These are phyloP conservation scores for Dasyurus viverrinus DNA, from an alignment of 2,113 vertebrate species.

Conservation along the genomic window DNA sequence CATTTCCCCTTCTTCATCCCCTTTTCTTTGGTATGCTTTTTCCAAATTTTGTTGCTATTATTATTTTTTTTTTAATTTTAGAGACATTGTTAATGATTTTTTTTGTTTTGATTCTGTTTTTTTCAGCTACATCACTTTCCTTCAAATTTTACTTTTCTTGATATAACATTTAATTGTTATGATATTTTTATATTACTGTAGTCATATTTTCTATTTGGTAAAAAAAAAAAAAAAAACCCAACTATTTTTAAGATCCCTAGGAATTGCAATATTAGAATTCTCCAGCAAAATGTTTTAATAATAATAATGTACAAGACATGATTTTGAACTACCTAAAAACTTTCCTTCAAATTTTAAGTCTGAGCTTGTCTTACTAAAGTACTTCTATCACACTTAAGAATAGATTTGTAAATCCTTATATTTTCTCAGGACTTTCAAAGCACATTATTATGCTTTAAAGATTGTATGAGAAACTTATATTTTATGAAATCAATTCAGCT, in stretches of 20 bases:
- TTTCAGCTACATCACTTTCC: neutral
- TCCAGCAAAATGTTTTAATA: conserved; percentile 32
- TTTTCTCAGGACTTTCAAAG: neutral
- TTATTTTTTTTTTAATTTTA: neutral
- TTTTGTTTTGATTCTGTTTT: neutral
- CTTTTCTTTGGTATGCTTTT: neutral
- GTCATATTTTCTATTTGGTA: conserved; percentile 21
- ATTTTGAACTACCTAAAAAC: neutral
- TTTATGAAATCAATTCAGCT: neutral
- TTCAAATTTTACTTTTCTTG: neutral
- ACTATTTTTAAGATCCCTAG: neutral
- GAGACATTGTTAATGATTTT: neutral
- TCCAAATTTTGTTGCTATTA: neutral
- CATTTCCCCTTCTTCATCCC: neutral
- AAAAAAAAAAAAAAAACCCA: conserved; percentile 41
- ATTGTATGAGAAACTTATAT: neutral
- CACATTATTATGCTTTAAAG: neutral
- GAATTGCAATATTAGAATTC: conserved; percentile 9
- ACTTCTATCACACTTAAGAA: neutral
- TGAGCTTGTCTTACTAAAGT: neutral
- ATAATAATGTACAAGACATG: conserved; percentile 40
- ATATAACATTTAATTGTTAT: neutral
- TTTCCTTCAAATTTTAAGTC: neutral
- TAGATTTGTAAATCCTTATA: neutral
- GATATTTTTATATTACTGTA: neutral